Conservation (phyloP, 2,888 invertebrate genomes). For the Andrena trimmerana region DNA sequence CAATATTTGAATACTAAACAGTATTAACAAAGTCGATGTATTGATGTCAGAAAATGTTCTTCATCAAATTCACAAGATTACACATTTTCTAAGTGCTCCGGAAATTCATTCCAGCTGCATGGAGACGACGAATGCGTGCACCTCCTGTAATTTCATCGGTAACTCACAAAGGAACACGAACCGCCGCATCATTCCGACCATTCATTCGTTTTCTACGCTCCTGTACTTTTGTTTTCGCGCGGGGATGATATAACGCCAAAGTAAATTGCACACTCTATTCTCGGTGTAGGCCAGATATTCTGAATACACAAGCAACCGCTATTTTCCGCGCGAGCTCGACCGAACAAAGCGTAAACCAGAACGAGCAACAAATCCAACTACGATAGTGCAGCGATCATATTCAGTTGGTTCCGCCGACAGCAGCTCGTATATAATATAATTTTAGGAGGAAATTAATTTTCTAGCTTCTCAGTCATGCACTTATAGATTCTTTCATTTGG, state of each 20-base stretch:
- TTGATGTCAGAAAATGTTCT: not conserved
- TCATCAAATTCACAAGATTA: not conserved
- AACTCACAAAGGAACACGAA: slow-evolving; percentile 32
- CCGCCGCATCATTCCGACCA: slow-evolving; percentile 25
- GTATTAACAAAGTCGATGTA: too few relatives aligned
- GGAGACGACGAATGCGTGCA: too few relatives aligned
- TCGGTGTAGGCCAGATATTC: slow-evolving; percentile 59
- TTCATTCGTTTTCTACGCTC: slow-evolving; percentile 31
- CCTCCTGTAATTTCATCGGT: slow-evolving; percentile 27
- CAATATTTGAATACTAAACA: too few relatives aligned
- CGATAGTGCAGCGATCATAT: slow-evolving; percentile 46
- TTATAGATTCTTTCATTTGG: too few relatives aligned
- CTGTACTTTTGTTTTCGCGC: slow-evolving; percentile 41
- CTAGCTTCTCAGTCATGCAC: too few relatives aligned
- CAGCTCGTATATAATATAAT: not conserved
- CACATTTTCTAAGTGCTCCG: not conserved
- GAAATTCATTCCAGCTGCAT: not conserved
- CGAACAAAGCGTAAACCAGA: slow-evolving; percentile 15
- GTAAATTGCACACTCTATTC: slow-evolving; percentile 56
- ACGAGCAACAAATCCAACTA: slow-evolving; percentile 23
- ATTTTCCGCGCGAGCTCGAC: slow-evolving; percentile 41
- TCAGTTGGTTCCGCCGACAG: slow-evolving; percentile 7
- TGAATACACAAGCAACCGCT: slow-evolving; percentile 43
- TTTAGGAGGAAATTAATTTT: not conserved
- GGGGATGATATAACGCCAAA: slow-evolving; percentile 52